Evolutionary conservation across 2,888 invertebrate species (phyloP), one percentile per base, ranked within the genome.

Genomic region (Micoletzkya japonica): DNA sequence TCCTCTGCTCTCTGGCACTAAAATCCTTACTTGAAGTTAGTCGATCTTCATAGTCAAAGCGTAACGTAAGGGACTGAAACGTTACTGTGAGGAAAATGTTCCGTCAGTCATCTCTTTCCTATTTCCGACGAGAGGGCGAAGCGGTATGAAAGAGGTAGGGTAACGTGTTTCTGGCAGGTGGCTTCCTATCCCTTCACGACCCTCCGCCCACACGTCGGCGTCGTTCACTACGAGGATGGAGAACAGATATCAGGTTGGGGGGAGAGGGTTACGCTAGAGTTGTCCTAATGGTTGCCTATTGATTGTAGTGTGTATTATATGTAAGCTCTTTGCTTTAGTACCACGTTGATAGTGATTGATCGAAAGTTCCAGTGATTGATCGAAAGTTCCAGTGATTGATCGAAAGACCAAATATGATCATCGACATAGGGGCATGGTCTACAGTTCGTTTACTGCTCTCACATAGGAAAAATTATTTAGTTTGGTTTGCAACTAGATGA

Each of bases 151-250:
- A 44, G 20, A 44, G n/a, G n/a, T n/a, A n/a, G n/a, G n/a, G n/a
- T n/a, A n/a, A n/a, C n/a, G n/a, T n/a, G 37, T 50, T 14, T 30
- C 4, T 52, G 37, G 14, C 30, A 68, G 68, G 91, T 95, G 1
- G 95, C 95, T 0, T 89, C 93, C 0, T 94, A 96, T 86, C 93
- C 95, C 0, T 96, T 96, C 85, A 96, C 95, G 1, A 96, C 95
- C 0, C 87, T 94, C 0, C 90, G 90, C 70, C 95, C 95, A 0
- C 91, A 94, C 83, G 89, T 95, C 34, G 95, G 95, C 34, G 91
- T 93, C 86, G 90, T 96, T 0, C 90, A 91, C 28, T 96, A 92
- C 85, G 92, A 92, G 78, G 95, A 96, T 87, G 91, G 92, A 82
- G 91, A 92, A 81, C 94, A 94, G 88, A 87, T 93, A 70, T 90